Evolutionary conservation across 2,113 vertebrate genomes (phyloP).

Genomic region (Nothocercus nigrocapillus): DNA sequence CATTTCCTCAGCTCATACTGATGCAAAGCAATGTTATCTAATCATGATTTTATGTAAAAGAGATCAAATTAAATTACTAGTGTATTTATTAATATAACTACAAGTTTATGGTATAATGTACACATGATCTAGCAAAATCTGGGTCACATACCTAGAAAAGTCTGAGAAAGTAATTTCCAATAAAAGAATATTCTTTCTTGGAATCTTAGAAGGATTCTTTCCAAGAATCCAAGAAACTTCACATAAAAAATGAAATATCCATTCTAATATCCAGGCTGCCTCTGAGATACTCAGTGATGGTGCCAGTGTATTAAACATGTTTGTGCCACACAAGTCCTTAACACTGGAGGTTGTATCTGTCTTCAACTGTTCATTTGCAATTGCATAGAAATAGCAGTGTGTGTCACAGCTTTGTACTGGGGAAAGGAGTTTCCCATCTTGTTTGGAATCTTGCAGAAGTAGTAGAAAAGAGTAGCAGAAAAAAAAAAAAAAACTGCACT

Average conservation of each 20-base stretch:
- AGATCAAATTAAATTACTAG: not conserved
- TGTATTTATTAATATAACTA: not conserved
- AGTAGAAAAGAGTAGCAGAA: not conserved
- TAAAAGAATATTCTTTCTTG: not conserved
- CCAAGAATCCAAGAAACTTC: not conserved
- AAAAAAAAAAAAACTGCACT: not conserved
- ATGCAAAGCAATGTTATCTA: not conserved
- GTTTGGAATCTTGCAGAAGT: not conserved
- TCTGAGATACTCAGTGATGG: not conserved
- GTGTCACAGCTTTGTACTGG: not conserved
- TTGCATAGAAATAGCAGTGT: not conserved
- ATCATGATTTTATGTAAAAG: not conserved
- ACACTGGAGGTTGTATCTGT: not conserved
- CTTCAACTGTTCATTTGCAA: not conserved
- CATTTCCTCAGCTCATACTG: not conserved
- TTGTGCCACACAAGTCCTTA: not conserved
- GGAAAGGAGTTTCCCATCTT: not conserved
- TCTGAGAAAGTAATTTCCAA: not conserved
- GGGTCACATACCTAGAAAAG: not conserved
- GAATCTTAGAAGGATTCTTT: not conserved
- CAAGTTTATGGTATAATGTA: not conserved
- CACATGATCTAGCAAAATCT: not conserved
- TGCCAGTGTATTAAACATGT: not conserved
- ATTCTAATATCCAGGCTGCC: not conserved
- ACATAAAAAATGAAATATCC: too few relatives aligned